Evolutionary conservation across 2,888 invertebrate genomes (phyloP).

Genomic region (Tenodera sinensis): DNA sequence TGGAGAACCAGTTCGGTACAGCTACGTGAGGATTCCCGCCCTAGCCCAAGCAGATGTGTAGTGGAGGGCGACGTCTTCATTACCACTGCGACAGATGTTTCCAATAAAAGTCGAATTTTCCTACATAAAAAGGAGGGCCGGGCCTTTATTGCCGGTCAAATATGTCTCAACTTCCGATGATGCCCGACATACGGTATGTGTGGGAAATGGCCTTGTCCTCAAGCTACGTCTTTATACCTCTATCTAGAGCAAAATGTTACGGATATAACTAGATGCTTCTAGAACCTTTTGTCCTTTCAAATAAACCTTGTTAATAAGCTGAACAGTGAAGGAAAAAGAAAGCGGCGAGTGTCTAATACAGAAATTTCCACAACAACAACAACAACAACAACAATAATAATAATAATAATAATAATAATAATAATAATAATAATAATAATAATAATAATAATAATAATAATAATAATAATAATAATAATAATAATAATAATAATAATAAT

Average conservation of each 20-base stretch:
- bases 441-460: too few relatives aligned
- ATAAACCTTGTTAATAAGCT: too few relatives aligned
- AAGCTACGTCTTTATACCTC: not conserved
- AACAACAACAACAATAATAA: too few relatives aligned
- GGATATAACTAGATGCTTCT: too few relatives aligned
- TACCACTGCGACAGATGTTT: not conserved
- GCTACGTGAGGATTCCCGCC: not conserved
- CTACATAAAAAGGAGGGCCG: not conserved
- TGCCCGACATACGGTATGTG: not conserved
- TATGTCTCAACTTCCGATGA: not conserved
- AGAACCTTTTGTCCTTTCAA: too few relatives aligned
- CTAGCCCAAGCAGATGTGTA: not conserved
- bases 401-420: too few relatives aligned
- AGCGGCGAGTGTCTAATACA: too few relatives aligned
- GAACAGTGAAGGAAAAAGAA: too few relatives aligned
- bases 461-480: too few relatives aligned
- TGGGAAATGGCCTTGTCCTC: not conserved
- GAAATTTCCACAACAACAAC: too few relatives aligned
- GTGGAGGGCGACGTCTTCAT: not conserved
- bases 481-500: too few relatives aligned
- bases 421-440: too few relatives aligned
- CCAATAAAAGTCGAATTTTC: not conserved
- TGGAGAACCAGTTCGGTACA: not conserved
- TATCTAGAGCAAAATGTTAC: not conserved
- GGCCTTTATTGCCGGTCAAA: not conserved